Conservation (phyloP, 2,888 invertebrate genomes). For the Tenthredo amoena region DNA sequence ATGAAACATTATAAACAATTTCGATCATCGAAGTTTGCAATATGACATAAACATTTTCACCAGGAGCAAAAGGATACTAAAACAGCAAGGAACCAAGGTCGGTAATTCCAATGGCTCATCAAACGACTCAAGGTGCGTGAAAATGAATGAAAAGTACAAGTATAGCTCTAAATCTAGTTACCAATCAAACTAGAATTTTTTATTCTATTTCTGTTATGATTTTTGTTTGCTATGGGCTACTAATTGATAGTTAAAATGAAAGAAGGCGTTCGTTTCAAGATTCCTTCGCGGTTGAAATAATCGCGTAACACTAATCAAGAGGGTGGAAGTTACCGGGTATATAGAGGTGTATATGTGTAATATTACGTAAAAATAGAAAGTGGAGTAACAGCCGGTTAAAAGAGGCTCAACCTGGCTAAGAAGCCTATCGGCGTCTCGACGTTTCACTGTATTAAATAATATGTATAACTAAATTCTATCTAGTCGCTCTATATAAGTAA, state of each 20-base stretch:
- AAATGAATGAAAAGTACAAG: not conserved
- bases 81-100: not conserved
- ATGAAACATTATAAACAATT: not conserved
- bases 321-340: conserved; percentile 8
- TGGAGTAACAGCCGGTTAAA: conserved; percentile 61
- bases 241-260: not conserved
- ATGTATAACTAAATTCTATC: conserved; percentile 54
- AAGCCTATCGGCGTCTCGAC: conserved; percentile 44
- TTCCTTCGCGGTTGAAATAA: not conserved
- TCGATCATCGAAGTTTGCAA: not conserved
- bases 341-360: not conserved
- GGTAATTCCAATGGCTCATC: not conserved
- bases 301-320: conserved; percentile 18
- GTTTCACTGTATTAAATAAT: not conserved
- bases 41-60: not conserved
- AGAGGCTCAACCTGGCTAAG: conserved; percentile 54
- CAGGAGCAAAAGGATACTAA: not conserved
- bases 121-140: not conserved
- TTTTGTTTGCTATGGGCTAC: not conserved
- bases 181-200: not conserved
- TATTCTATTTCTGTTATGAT: not conserved
- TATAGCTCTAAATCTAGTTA: not conserved
- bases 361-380: conserved; percentile 68
- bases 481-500: conserved; percentile 60
- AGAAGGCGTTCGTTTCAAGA: not conserved